Percentiles rank a stretch among this genome's conserved stretches.
phyloP scores from a whole-genome alignment of 2,797 vertebrate species.

The Lutjanus argentimaculatus region DNA sequence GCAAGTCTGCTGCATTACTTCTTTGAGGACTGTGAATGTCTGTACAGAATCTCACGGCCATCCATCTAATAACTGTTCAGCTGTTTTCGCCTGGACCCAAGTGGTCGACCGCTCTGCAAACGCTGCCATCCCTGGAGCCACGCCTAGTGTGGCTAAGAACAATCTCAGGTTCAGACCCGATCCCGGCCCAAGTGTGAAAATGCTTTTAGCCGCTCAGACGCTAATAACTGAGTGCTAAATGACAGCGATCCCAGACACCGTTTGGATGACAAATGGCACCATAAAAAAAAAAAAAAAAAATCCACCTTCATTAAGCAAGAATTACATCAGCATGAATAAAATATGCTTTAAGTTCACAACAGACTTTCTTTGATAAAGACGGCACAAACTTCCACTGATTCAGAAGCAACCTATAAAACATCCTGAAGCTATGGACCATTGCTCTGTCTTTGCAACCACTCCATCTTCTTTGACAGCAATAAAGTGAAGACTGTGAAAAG shows the following conservation, averaged over 20 bases:
- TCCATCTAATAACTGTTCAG: conserved; percentile 1
- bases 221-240: conserved; percentile 29
- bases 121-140: background rate
- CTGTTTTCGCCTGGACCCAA: conserved; percentile 14
- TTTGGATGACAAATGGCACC: conserved; percentile 37
- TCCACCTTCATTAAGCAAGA: conserved; percentile 8
- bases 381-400: conserved; percentile 45
- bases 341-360: conserved; percentile 3
- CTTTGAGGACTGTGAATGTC: background rate
- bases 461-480: conserved; percentile 78
- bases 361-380: conserved; percentile 40
- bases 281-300: background rate
- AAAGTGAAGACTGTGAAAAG: conserved; percentile 79
- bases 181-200: conserved; percentile 6
- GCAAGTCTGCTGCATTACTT: background rate
- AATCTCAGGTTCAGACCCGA: background rate
- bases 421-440: conserved; percentile 67
- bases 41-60: background rate
- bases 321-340: conserved; percentile 38
- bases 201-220: conserved; percentile 27
- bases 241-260: conserved; percentile 11
- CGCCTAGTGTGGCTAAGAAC: background rate
- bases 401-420: conserved; percentile 60
- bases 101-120: background rate
- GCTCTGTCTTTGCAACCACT: conserved; percentile 69